phyloP scores from a whole-genome alignment of 2,797 vertebrate species.

The Mionectes olivaceus region DNA sequence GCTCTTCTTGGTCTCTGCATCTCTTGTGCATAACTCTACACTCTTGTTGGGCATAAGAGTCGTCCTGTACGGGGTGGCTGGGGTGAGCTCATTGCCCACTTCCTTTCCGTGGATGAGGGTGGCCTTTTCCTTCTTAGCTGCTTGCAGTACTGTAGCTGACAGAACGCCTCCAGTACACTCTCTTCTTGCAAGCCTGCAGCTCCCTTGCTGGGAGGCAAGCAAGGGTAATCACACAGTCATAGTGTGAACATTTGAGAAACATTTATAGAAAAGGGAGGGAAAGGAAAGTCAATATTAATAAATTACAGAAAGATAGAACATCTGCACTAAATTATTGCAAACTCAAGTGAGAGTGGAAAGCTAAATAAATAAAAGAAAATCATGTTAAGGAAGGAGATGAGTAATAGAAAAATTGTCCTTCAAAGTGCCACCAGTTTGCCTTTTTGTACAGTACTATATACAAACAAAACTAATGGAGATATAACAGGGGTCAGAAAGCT shows the following conservation, averaged over 20 bases:
- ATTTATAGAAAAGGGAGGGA: conserved; percentile 25
- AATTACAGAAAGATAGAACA: conserved; percentile 57
- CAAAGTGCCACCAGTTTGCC: conserved; percentile 54
- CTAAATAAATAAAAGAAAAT: conserved; percentile 62
- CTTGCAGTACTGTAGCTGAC: not conserved
- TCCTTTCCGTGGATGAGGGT: not conserved
- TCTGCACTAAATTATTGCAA: conserved; percentile 53
- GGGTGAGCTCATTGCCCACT: not conserved
- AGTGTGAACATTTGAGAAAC: conserved; percentile 43
- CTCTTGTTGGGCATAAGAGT: not conserved
- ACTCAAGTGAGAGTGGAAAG: conserved; percentile 64
- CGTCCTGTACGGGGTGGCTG: not conserved
- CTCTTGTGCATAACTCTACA: not conserved
- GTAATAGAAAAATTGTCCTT: conserved; percentile 49
- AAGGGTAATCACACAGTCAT: not conserved
- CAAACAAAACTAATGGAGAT: conserved; percentile 53
- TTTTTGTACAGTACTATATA: conserved; percentile 11
- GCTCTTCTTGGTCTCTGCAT: not conserved
- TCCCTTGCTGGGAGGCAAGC: not conserved
- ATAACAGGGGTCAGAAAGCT: conserved; percentile 17
- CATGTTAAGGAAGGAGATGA: conserved; percentile 31
- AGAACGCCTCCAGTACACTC: not conserved
- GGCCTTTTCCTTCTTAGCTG: not conserved
- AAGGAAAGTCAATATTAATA: conserved; percentile 51
- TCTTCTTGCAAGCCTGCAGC: not conserved